Base-by-base conservation (phyloP, 2,888 invertebrate species). In the Anodontia alba region DNA sequence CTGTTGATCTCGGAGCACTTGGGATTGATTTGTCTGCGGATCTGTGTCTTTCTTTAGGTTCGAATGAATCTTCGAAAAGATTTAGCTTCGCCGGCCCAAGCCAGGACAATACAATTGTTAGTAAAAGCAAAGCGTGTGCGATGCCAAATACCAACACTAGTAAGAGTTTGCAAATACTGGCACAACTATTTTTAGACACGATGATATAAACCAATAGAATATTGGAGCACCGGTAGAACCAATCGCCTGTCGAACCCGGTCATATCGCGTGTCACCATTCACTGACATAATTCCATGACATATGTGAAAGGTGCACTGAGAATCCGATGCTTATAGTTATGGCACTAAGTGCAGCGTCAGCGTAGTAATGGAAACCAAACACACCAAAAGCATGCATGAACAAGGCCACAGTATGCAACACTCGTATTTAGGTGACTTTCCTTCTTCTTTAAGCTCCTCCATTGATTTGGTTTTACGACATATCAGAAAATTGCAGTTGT, bases 251-350 rank as follows among this genome's bases (percentile, higher is more conserved):
- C 49, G 23, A 0, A 87, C 86, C 12, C 78, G 76, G 23, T 73
- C 78, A 29, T 83, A 67, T 26, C 86, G 81, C 31, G 76, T 73
- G 8, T 70, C 72, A 12, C 74, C 79, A 10, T 66, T 67, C 0
- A 85, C 74, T 12, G 83, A 80, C 73, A 91, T 83, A 54, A 80
- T 91, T 0, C 90, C 89, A 54, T 91, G 86, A n/a, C 89, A 89
- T 15, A 91, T 87, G 67, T 91, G 87, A 81, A 81, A 89, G 89
- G 74, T 91, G 91, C 10, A 92, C 89, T 20, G 90, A 90, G 81
- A 92, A 92, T 0, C 92, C 93, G 1, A 92, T 90, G 51, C 89
- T 86, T 88, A 90, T 91, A 8, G 92, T 92, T 17, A 92, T 88
- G 15, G 90, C 88, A 75, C 90, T 92, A 0, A 92, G 77, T 10